Percentiles rank a stretch among this genome's conserved stretches.
Evolutionary conservation across 2,888 invertebrate species (phyloP).

Genomic region (Leptogaster cylindrica): DNA sequence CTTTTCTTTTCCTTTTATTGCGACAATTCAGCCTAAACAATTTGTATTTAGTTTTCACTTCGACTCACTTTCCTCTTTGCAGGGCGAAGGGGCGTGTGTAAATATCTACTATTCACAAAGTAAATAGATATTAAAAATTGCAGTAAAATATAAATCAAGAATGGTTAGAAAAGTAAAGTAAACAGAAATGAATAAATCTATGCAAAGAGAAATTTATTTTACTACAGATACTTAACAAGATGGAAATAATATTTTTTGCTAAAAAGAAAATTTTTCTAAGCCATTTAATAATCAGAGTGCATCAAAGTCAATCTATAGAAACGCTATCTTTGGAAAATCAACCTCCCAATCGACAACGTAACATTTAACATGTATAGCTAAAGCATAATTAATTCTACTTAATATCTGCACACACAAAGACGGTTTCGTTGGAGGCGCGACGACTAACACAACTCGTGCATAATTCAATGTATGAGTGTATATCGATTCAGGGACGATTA

Average conservation of each 20-base stretch:
- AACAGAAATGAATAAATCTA: slow-evolving; percentile 18
- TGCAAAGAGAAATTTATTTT: slow-evolving; percentile 26
- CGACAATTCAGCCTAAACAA: not conserved
- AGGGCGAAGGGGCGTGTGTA: slow-evolving; percentile 31
- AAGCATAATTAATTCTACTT: slow-evolving; percentile 15
- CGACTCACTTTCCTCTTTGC: slow-evolving; percentile 23
- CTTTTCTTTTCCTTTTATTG: not conserved
- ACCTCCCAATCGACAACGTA: slow-evolving; percentile 21
- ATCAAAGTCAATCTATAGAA: not conserved
- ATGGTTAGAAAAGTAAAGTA: slow-evolving; percentile 6
- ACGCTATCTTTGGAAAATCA: not conserved
- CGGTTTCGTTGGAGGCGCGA: slow-evolving; percentile 33
- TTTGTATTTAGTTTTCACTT: not conserved
- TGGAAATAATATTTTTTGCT: slow-evolving; percentile 39
- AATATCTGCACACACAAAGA: slow-evolving; percentile 5
- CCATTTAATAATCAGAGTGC: slow-evolving; percentile 15
- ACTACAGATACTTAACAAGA: slow-evolving; percentile 29
- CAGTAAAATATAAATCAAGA: slow-evolving; percentile 22
- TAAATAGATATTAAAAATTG: slow-evolving; percentile 33
- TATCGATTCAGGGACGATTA: not conserved
- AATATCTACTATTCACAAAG: slow-evolving; percentile 34
- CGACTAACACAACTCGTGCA: not conserved
- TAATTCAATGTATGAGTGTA: not conserved
- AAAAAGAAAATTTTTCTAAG: slow-evolving; percentile 33
- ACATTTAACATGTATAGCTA: not conserved